Evolutionary conservation across 2,888 invertebrate species (phyloP).

Genomic region (Gerosis bhagava): DNA sequence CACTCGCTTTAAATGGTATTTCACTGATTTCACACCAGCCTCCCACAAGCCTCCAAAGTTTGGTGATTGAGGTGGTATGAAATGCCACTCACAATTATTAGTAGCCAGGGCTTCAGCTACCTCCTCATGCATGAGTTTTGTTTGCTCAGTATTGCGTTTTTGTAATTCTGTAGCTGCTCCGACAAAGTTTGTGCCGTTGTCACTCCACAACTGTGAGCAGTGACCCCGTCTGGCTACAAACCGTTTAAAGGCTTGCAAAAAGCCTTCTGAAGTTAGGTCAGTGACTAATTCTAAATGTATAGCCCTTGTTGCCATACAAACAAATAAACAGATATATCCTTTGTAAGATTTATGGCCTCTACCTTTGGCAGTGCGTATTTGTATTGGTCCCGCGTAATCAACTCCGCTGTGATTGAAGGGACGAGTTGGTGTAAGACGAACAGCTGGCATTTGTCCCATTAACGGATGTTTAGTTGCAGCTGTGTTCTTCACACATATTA

Average conservation of each 20-base stretch:
- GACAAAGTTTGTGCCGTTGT: constrained; percentile 24
- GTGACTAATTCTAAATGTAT: constrained; percentile 24
- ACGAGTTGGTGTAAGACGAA: no score
- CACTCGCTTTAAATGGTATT: constrained; percentile 15
- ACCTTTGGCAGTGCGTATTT: background rate
- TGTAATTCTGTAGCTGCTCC: constrained; percentile 9
- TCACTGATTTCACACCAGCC: no score
- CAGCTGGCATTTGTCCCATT: constrained; percentile 2
- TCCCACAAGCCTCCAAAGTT: constrained; percentile 13
- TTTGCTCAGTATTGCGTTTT: background rate
- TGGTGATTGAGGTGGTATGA: constrained; percentile 11
- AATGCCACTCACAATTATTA: constrained; percentile 8
- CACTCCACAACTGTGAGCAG: constrained; percentile 24
- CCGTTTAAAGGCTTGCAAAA: constrained; percentile 22
- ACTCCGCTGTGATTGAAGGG: background rate
- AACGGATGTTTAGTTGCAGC: background rate
- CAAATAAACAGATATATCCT: background rate
- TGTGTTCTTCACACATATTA: background rate
- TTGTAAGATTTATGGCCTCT: background rate
- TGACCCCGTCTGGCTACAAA: constrained; percentile 22
- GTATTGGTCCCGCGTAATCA: constrained; percentile 1
- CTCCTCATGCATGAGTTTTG: constrained; percentile 2
- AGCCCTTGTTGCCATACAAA: constrained; percentile 14
- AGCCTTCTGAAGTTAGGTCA: constrained; percentile 18
- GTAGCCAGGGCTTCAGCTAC: constrained; percentile 9